Percentiles rank a stretch among this genome's conserved stretches.
Evolutionary conservation across 2,888 invertebrate species (phyloP).

Genomic region (Spodoptera littoralis): DNA sequence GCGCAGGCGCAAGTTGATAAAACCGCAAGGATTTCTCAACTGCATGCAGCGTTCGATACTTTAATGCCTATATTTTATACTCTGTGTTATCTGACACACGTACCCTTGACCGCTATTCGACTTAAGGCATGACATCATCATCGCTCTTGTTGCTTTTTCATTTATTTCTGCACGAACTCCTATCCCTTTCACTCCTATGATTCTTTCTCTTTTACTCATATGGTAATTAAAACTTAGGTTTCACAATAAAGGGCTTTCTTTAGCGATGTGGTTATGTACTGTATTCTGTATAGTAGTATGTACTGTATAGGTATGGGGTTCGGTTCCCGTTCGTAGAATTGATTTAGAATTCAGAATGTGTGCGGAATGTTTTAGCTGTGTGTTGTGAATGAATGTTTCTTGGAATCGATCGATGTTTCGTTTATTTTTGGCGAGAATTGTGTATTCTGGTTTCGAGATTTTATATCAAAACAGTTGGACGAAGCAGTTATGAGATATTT

Average conservation of each 20-base stretch:
- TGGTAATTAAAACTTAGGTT: conserved; percentile 58
- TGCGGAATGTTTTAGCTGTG: conserved; percentile 21
- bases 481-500: too few species aligned
- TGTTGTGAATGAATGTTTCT: conserved; percentile 32
- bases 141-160: conserved; percentile 67
- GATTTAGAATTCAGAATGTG: conserved; percentile 33
- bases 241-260: conserved; percentile 61
- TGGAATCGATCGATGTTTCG: conserved; percentile 10
- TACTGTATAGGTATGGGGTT: conserved; percentile 23
- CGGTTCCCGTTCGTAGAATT: conserved; percentile 39
- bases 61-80: conserved; percentile 36
- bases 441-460: background rate
- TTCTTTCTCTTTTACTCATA: conserved; percentile 54
- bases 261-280: conserved; percentile 27
- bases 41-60: conserved; percentile 19
- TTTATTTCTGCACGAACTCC: conserved; percentile 75
- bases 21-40: conserved; percentile 50
- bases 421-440: conserved; percentile 32
- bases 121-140: conserved; percentile 81
- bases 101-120: conserved; percentile 86
- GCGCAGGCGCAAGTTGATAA: conserved; percentile 34
- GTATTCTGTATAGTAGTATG: conserved; percentile 26
- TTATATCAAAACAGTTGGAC: background rate
- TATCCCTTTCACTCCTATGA: conserved; percentile 61
- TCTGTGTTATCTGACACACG: conserved; percentile 62